Evolutionary conservation across 2,888 invertebrate genomes (phyloP), one percentile per base, ranked within the genome.

Genomic region (Hemithea aestivaria): DNA sequence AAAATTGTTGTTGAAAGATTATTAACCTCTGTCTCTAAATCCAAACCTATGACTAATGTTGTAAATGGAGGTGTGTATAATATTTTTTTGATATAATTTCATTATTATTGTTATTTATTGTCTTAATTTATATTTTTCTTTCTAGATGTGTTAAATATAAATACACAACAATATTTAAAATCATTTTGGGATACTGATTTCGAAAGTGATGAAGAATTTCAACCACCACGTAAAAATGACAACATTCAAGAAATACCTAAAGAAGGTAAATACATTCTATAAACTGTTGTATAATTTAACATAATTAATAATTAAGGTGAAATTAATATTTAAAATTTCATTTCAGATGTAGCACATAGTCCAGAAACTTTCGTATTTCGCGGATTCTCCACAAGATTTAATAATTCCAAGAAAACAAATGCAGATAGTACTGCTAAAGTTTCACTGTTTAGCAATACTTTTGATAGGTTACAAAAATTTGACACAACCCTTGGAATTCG

Each of bases 151-250:
- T n/a, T 27, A 25, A 44, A 21, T 4, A 43, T 40, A 30, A 54
- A n/a, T 9, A 23, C 53, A 2, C 53, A 58, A 16, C 64, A 45
- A 27, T 54, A 54, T 40, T 62, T 58, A 0, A 76, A 66, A 53
- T 59, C 65, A 7, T 82, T 80, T 57, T 81, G 80, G 83, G 76
- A 78, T 27, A 76, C 73, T 10, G 83, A 83, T 51, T 60, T 58
- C 29, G 83, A 83, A 53, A 82, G 73, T 67, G 82, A 82, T 44
- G 51, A 55, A 2, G 81, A 80, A 36, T 52, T 48, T 36, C 37
- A 47, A 31, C 43, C 46, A 11, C 37, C 48, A 31, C 20, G 39
- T n/a, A 43, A 48, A 12, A 57, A 37, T 35, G 45, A 27, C 26
- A 45, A 39, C 28, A n/a, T 40, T 4, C 55, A 52, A 27, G 45